A percentile compares a stretch with the other conserved stretches of the same genome.
These are phyloP conservation scores for Microcebus griseorufus DNA, from an alignment of 2,113 vertebrate species.

Conservation along the genomic window DNA sequence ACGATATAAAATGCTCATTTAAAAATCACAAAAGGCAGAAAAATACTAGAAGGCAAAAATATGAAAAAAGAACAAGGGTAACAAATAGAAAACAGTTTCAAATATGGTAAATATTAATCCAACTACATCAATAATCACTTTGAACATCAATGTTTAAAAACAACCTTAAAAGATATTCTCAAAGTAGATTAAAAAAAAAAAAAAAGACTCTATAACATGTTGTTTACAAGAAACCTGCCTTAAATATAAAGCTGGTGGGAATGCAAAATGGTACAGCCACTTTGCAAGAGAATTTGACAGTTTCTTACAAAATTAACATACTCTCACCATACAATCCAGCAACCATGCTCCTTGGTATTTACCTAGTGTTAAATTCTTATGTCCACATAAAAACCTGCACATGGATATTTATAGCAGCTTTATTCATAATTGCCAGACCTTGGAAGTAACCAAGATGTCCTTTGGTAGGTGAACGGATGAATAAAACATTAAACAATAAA, in stretches of 20 bases:
- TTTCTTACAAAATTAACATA: not conserved
- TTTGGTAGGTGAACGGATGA: not conserved
- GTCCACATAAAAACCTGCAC: not conserved
- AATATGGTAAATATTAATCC: not conserved
- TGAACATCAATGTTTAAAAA: not conserved
- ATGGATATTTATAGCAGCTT: not conserved
- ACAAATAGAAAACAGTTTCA: not conserved
- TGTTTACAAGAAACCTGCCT: not conserved
- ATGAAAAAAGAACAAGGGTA: not conserved
- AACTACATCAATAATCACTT: not conserved
- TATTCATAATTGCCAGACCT: not conserved
- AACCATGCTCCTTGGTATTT: not conserved
- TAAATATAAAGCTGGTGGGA: not conserved
- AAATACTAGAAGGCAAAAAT: not conserved
- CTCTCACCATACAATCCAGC: not conserved
- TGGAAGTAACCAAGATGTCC: not conserved
- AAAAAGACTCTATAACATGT: not conserved
- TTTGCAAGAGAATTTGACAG: not conserved
- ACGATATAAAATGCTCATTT: not conserved
- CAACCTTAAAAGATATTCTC: not conserved
- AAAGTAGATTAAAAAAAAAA: not conserved
- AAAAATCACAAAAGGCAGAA: not conserved
- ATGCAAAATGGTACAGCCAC: not conserved
- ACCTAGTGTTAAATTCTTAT: not conserved
- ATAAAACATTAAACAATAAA: too few relatives aligned